Conservation (phyloP, 2,797 vertebrate genomes). For the Silurus aristotelis region DNA sequence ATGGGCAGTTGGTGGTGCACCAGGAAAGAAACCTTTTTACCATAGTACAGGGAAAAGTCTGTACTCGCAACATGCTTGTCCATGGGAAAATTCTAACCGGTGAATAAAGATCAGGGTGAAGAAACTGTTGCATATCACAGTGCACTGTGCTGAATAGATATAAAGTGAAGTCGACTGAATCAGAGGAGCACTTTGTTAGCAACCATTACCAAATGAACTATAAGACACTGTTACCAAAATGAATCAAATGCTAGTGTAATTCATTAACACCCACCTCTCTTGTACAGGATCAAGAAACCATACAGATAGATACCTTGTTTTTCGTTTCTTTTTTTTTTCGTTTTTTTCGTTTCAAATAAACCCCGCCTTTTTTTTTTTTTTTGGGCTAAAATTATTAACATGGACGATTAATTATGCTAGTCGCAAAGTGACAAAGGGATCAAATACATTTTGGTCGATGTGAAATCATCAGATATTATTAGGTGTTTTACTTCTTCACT, state of each 20-base stretch:
- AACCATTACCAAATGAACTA: slow-evolving; percentile 29
- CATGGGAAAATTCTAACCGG: background rate
- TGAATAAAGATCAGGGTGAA: background rate
- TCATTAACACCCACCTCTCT: slow-evolving; percentile 36
- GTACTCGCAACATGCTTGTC: background rate
- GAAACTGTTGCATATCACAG: slow-evolving; percentile 40
- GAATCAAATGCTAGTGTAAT: slow-evolving; percentile 38
- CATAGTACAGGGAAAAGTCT: background rate
- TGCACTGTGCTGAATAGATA: slow-evolving; percentile 30
- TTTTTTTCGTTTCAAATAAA: slow-evolving; percentile 36
- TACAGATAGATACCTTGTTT: slow-evolving; percentile 49
- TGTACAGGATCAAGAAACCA: slow-evolving; percentile 33
- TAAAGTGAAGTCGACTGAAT: slow-evolving; percentile 22
- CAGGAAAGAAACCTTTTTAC: background rate
- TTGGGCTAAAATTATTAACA: slow-evolving; percentile 35
- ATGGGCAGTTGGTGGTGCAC: background rate
- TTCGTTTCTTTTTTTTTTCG: slow-evolving; percentile 6
- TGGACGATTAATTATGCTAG: slow-evolving; percentile 45
- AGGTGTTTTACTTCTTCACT: slow-evolving; percentile 49
- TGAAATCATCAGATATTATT: slow-evolving; percentile 53
- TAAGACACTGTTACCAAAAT: slow-evolving; percentile 19
- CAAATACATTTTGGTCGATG: slow-evolving; percentile 55
- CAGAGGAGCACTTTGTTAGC: slow-evolving; percentile 13
- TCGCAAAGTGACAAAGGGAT: slow-evolving; percentile 49
- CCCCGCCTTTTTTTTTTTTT: slow-evolving; percentile 9